These are phyloP conservation scores for Hypotaenidia okinawae DNA, from an alignment of 2,797 vertebrate genomes.

Conservation along the genomic window DNA sequence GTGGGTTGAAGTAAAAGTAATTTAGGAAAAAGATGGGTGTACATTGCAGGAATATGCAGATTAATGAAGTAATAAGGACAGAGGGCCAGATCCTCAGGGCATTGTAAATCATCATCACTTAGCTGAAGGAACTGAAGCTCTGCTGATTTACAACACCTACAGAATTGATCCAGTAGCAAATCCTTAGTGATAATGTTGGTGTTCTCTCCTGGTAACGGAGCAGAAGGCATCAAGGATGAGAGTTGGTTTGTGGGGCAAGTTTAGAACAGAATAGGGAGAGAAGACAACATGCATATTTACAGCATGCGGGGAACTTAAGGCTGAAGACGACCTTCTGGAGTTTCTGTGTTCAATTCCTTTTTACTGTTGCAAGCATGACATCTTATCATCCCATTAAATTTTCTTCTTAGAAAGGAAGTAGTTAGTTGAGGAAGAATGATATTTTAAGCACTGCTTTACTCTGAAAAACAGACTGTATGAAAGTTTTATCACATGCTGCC, in stretches of 20 bases:
- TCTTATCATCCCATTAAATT: not conserved
- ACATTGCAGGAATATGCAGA: slow-evolving; percentile 46
- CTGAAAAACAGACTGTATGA: not conserved
- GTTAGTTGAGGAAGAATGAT: not conserved
- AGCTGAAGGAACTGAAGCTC: not conserved
- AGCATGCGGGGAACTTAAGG: not conserved
- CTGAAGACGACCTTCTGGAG: slow-evolving; percentile 30
- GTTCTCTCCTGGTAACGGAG: not conserved
- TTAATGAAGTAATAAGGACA: slow-evolving; percentile 41
- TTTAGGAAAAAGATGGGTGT: slow-evolving; percentile 25
- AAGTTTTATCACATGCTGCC: slow-evolving; percentile 38
- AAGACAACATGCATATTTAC: slow-evolving; percentile 2
- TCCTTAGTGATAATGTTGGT: slow-evolving; percentile 6
- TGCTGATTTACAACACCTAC: slow-evolving; percentile 44
- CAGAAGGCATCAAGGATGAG: not conserved
- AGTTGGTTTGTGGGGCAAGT: slow-evolving; percentile 15
- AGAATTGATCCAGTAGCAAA: slow-evolving; percentile 29
- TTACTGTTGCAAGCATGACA: slow-evolving; percentile 11
- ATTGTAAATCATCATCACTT: slow-evolving; percentile 20
- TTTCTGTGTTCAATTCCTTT: slow-evolving; percentile 16
- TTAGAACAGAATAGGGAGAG: not conserved
- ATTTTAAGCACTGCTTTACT: slow-evolving; percentile 37
- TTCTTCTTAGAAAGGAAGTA: slow-evolving; percentile 19
- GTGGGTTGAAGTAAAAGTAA: not conserved
- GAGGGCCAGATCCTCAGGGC: slow-evolving; percentile 25